Base-by-base conservation (phyloP, 2,797 vertebrate species). In the Pipistrellus kuhlii region DNA sequence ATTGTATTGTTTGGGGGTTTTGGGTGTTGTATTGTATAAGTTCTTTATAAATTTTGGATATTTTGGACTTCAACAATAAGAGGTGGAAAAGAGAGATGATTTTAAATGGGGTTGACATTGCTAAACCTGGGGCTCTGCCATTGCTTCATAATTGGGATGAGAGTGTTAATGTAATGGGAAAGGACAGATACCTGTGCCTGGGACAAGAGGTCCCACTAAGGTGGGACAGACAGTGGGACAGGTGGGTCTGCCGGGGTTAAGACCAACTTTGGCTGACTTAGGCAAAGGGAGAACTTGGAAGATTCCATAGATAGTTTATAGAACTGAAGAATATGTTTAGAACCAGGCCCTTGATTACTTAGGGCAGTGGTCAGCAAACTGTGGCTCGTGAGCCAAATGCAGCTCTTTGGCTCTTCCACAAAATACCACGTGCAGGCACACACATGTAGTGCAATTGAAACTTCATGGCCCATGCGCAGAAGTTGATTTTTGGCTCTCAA, bases 281-380 rank as follows among this genome's bases (percentile, higher is more conserved):
- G 76, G 64, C 48, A 13, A 57, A 35, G 38, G 41, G 27, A 11
- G 20, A n/a, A 27, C 41, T 35, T 30, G 14, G 21, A 35, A 23
- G 59, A n/a, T 23, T 55, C 41, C 48, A 2, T 12, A 32, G 6
- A 1, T 64, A 13, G 46, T 21, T 48, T 57, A 30, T 0, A 25
- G 72, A 27, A 6, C 0, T 5, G 41, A 91, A 57, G 41, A 38
- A 27, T 48, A 3, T 8, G 17, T 25, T 8, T 20, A 32, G 71
- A 59, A 59, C 11, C 7, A 13, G 41, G 11, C 25, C 11, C 2
- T 0, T 4, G 35, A 1, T 2, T 3, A 7, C 30, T 1, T 35
- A 21, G 48, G 41, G 18, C 9, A 0, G 18, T 21, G 53, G 53
- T 21, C 53, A 20, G 53, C 7, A 55, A 55, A 55, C 53, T 55